Evolutionary conservation across 2,888 invertebrate genomes (phyloP).

Genomic region (Digitonthophagus gazella): DNA sequence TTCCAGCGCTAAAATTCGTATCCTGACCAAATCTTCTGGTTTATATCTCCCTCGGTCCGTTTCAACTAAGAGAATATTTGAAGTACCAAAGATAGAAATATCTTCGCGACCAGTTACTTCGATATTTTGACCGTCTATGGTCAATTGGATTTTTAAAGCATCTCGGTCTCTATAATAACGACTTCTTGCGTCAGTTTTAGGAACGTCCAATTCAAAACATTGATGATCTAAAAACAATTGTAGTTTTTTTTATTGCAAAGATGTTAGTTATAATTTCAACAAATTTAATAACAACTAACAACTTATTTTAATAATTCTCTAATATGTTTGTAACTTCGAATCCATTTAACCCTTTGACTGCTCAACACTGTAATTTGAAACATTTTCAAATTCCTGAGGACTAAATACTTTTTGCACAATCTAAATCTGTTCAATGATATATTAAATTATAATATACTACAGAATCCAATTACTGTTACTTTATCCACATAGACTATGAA

Average conservation of each 20-base stretch:
- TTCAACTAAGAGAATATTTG: constrained; percentile 55
- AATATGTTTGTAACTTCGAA: no score
- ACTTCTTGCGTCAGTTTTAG: constrained; percentile 15
- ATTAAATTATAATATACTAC: no score
- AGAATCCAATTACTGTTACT: no score
- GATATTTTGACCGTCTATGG: not conserved
- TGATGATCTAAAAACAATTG: constrained; percentile 1
- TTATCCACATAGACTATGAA: no score
- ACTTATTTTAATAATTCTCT: no score
- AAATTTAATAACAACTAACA: no score
- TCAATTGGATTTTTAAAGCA: not conserved
- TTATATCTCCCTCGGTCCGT: constrained; percentile 59
- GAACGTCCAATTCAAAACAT: constrained; percentile 18
- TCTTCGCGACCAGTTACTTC: not conserved
- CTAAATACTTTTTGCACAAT: no score
- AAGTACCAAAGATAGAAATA: constrained; percentile 47
- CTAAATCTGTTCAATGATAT: no score
- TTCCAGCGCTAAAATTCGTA: constrained; percentile 54
- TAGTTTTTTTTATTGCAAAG: not conserved
- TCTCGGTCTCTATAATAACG: constrained; percentile 7
- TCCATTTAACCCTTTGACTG: no score
- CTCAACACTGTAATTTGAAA: no score
- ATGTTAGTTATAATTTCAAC: no score
- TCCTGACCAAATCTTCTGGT: constrained; percentile 57
- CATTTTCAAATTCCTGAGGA: no score